A percentile compares a stretch with the other conserved stretches of the same genome.
These are phyloP conservation scores for Limanda limanda DNA, from an alignment of 2,113 vertebrate genomes.

Conservation along the genomic window DNA sequence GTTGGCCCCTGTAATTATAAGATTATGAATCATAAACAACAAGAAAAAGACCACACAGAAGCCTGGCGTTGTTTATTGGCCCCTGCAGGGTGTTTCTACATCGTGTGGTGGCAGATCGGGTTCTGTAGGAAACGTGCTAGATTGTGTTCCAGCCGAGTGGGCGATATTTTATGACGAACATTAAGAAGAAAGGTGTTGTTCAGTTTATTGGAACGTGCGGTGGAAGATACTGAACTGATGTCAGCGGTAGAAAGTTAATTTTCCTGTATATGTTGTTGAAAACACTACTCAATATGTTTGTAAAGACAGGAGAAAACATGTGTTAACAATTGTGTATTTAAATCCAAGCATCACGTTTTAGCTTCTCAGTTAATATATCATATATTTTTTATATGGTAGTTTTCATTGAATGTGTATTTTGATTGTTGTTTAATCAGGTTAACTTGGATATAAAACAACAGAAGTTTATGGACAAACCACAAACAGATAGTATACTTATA, in stretches of 20 bases:
- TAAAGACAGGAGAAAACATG: no score
- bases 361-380: no score
- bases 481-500: no score
- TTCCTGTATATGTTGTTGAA: not conserved
- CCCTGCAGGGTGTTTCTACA: not conserved
- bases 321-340: no score
- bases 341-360: no score
- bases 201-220: not conserved
- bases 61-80: not conserved
- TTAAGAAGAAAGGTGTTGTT: not conserved
- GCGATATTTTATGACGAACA: not conserved
- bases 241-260: not conserved
- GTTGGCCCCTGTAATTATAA: not conserved
- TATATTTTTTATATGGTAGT: not conserved
- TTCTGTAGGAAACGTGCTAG: not conserved
- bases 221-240: not conserved
- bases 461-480: not conserved
- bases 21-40: constrained; percentile 12
- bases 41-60: constrained; percentile 5
- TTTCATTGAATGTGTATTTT: not conserved
- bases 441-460: no score
- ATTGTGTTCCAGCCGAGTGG: constrained; percentile 7
- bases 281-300: not conserved
- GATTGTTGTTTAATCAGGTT: no score
- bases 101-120: constrained; percentile 1